Evolutionary conservation across 2,113 vertebrate genomes (phyloP), one percentile per base, ranked within the genome.

Genomic region (Verasper variegatus): DNA sequence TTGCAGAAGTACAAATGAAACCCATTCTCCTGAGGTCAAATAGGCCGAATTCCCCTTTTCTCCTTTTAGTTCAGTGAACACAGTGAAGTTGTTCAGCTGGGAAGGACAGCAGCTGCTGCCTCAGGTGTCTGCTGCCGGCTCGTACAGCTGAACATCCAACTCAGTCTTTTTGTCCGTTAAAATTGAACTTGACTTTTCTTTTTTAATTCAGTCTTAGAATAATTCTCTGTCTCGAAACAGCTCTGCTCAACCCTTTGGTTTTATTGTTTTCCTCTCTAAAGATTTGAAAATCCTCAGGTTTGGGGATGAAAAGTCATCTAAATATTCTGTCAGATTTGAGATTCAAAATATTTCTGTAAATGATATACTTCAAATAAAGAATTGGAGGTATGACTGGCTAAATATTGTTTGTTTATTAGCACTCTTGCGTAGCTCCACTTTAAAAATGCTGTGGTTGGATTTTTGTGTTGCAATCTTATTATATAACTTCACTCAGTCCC

Each of bases 301-400:
- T 64, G 17, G 27, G 73, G 66, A 74, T 71, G 23, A 80, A 55
- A 27, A 49, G n/a, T 67, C 23, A 31, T 52, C 76, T 85, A 3
- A 76, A 75, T 80, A 73, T 68, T 17, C 24, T 82, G 63, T 86
- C 47, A 57, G 52, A 72, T 85, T 88, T 76, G 55, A 77, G 72
- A 79, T 75, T 85, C 70, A 85, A 61, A 81, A 80, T 71, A 82
- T 86, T 89, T 90, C 84, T 91, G 90, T 87, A 79, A 85, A 85
- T 66, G 26, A 17, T 75, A 74, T 70, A 74, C 81, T 84, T 80
- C n/a, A 80, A 93, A 93, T 90, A 89, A 93, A 90, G 62, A 80
- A 79, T 58, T 84, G 78, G 81, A 84, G 35, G 21, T 74, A 71
- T 83, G 40, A 81, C 35, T 54, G 78, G 57, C 62, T 59, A 35